phyloP scores from a whole-genome alignment of 2,113 vertebrate genomes.

The Sceloporus undulatus region DNA sequence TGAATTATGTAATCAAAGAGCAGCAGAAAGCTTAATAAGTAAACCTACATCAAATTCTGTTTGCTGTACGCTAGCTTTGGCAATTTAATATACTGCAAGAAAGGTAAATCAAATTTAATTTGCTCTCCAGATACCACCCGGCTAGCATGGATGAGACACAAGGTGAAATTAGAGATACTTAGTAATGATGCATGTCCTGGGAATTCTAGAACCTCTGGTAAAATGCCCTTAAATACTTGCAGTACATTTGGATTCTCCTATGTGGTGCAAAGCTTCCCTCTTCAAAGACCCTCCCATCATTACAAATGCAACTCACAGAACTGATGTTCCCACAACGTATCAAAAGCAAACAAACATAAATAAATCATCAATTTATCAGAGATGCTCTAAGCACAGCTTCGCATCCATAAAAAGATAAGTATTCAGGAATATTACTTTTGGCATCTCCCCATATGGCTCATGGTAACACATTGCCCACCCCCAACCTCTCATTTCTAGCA shows the following conservation, averaged over 20 bases:
- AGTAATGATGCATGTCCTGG: background rate
- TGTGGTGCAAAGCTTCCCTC: background rate
- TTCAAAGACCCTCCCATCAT: background rate
- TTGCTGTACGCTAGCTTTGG: background rate
- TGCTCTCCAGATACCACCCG: background rate
- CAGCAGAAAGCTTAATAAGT: background rate
- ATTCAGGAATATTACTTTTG: background rate
- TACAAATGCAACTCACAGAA: conserved; percentile 5
- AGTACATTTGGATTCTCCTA: background rate
- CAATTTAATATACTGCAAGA: background rate
- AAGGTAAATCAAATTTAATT: background rate
- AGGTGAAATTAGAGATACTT: background rate
- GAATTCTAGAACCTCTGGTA: conserved; percentile 1
- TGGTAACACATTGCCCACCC: too few relatives aligned
- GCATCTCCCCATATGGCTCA: background rate
- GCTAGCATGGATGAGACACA: background rate
- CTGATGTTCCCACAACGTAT: background rate
- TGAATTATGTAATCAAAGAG: background rate
- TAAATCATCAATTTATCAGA: conserved; percentile 13
- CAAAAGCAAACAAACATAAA: conserved; percentile 1
- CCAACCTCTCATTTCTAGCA: too few relatives aligned
- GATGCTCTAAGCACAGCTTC: background rate
- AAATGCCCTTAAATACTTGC: conserved; percentile 13
- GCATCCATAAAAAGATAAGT: background rate
- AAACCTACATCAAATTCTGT: background rate